Evolutionary conservation across 2,888 invertebrate species (phyloP).

Genomic region (Galerucella calmariensis): DNA sequence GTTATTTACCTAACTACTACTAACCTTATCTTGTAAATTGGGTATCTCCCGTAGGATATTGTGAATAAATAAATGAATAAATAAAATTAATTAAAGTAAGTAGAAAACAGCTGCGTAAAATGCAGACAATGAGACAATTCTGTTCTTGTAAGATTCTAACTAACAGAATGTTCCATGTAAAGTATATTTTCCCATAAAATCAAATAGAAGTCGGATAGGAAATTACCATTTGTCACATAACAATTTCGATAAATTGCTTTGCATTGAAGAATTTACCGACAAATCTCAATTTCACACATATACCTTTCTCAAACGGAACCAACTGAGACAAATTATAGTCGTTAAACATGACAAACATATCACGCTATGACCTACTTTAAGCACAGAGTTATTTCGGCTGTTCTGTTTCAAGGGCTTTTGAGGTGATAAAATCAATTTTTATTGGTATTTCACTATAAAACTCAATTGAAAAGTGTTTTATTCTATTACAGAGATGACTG

Average conservation of each 20-base stretch:
- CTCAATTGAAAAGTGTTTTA: background rate
- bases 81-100: too few species aligned
- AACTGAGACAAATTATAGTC: conserved; percentile 17
- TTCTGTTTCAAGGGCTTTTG: conserved; percentile 7
- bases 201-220: background rate
- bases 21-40: too few species aligned
- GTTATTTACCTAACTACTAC: too few species aligned
- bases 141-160: too few species aligned
- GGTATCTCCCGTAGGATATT: too few species aligned
- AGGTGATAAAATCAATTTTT: conserved; percentile 12
- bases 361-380: conserved; percentile 24
- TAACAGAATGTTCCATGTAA: too few species aligned
- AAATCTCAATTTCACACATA: conserved; percentile 30
- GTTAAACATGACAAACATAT: conserved; percentile 12
- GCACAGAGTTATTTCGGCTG: background rate
- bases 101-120: too few species aligned
- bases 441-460: background rate
- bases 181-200: too few species aligned
- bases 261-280: conserved; percentile 8
- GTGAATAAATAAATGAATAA: too few species aligned
- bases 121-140: too few species aligned
- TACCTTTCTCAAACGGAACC: conserved; percentile 19
- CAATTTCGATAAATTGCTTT: background rate
- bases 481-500: background rate
- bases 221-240: background rate